Evolutionary conservation across 2,888 invertebrate species (phyloP).

Genomic region (Andrena chrysosceles): DNA sequence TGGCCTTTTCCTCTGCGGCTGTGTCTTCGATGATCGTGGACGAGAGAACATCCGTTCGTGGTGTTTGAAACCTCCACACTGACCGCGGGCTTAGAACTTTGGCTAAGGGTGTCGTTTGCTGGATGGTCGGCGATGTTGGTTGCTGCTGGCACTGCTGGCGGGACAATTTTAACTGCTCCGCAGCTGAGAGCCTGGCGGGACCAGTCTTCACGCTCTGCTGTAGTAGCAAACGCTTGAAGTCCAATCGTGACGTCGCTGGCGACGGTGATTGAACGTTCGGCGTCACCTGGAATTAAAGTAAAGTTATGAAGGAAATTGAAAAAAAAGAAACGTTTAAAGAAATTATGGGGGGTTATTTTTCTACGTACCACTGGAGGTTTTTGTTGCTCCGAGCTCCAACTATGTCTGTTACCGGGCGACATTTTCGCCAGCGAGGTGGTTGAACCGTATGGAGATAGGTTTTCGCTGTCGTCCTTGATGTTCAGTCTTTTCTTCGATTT

Average conservation of each 20-base stretch:
- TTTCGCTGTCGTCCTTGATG: conserved; percentile 87
- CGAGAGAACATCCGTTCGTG: conserved; percentile 93
- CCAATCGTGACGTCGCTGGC: conserved; percentile 91
- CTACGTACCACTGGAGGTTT: conserved; percentile 77
- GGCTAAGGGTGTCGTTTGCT: conserved; percentile 76
- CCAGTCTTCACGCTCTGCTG: conserved; percentile 91
- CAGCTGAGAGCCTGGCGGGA: conserved; percentile 90
- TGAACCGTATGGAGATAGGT: conserved; percentile 80
- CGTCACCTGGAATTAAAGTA: conserved; percentile 69
- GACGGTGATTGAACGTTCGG: conserved; percentile 82
- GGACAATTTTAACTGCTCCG: conserved; percentile 91
- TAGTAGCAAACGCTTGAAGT: conserved; percentile 93
- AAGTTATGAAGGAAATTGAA: background rate
- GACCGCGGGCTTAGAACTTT: conserved; percentile 90
- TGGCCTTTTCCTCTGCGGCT: conserved; percentile 90
- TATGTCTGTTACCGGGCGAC: conserved; percentile 86
- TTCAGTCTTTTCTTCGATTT: conserved; percentile 91
- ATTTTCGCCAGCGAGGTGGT: conserved; percentile 86
- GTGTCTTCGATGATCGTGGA: conserved; percentile 95
- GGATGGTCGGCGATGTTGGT: conserved; percentile 83
- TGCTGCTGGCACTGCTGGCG: conserved; percentile 85
- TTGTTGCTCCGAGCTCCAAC: conserved; percentile 87
- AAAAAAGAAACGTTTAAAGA: too few species aligned
- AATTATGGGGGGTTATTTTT: background rate
- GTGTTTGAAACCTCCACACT: conserved; percentile 91